Base-by-base conservation (phyloP, 2,888 invertebrate species). In the Nomada flava region DNA sequence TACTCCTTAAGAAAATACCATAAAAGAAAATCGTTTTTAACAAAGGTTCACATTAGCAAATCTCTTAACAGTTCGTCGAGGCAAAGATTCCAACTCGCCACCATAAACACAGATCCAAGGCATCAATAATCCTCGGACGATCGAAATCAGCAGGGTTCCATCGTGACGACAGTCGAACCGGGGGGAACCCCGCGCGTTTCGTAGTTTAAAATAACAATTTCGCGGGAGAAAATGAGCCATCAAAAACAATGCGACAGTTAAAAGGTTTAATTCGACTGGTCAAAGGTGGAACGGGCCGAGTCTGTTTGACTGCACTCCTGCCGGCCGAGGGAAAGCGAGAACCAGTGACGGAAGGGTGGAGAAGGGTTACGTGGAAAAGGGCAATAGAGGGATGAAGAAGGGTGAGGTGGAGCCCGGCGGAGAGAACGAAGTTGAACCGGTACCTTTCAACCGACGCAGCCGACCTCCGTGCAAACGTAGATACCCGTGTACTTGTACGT, bases 241-340 rank as follows among this genome's bases (percentile, higher is more conserved):
- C 92, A 92, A 89, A 88, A 86, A 90, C 91, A 91, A 90, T 90
- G 89, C 86, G 88, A 87, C 89, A 87, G 88, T 90, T 91, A 88
- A 89, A 91, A 89, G 91, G 87, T 91, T 91, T 91, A 91, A 91
- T 91, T 90, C 90, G 88, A 89, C 88, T 82, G 87, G 90, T 90
- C 91, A 89, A 87, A 89, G 86, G 86, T 89, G 85, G 82, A 87
- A 79, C 70, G 77, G 76, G 77, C 80, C 76, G 77, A 82, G 82
- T 87, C 84, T 81, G 84, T 87, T 86, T 88, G 87, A 82, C 85
- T 86, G 86, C 85, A 88, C 79, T 76, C 79, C 77, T 77, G 83
- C 74, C 70, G 77, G 79, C 64, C 70, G 79, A 76, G 76, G 80
- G 69, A 77, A 76, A 79, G 20, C 73, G 68, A 60, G 75, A 55